Evolutionary conservation across 2,888 invertebrate genomes (phyloP).

Genomic region (Chloromyia formosa): DNA sequence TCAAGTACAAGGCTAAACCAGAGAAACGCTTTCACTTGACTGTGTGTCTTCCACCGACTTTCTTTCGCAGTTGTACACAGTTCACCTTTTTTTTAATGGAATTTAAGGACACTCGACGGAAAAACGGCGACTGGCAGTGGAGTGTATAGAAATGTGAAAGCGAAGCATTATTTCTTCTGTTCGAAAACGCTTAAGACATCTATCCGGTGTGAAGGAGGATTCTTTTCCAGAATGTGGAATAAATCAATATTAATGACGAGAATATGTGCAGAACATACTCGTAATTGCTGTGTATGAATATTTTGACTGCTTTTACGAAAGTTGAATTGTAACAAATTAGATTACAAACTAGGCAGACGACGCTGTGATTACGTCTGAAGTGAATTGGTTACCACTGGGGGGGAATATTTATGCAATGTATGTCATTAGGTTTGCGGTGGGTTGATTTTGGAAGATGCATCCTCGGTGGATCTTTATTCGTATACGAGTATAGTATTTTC

Average conservation of each 20-base stretch:
- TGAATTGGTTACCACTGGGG: too few species aligned
- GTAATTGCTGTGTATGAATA: conserved; percentile 1
- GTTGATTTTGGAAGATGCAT: too few species aligned
- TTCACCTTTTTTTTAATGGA: conserved; percentile 25
- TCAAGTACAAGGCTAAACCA: neutral
- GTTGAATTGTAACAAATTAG: too few species aligned
- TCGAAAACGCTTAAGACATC: neutral
- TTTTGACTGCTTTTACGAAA: neutral
- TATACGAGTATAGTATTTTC: too few species aligned
- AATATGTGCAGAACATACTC: neutral
- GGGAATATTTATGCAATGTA: too few species aligned
- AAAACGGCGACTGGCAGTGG: neutral
- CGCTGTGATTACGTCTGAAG: too few species aligned
- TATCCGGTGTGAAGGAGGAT: conserved; percentile 9
- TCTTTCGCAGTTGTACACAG: conserved; percentile 8
- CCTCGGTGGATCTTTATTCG: too few species aligned
- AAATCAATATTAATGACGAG: conserved; percentile 26
- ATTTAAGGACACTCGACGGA: conserved; percentile 14
- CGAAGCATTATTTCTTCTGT: neutral
- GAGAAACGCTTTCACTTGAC: conserved; percentile 18
- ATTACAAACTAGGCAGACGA: too few species aligned
- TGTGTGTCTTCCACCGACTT: neutral
- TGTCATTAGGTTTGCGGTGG: too few species aligned
- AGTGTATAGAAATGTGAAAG: conserved; percentile 1
- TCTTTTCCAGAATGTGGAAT: conserved; percentile 21